Conservation (phyloP, 2,113 vertebrate species). For the Oreocharis arfaki region DNA sequence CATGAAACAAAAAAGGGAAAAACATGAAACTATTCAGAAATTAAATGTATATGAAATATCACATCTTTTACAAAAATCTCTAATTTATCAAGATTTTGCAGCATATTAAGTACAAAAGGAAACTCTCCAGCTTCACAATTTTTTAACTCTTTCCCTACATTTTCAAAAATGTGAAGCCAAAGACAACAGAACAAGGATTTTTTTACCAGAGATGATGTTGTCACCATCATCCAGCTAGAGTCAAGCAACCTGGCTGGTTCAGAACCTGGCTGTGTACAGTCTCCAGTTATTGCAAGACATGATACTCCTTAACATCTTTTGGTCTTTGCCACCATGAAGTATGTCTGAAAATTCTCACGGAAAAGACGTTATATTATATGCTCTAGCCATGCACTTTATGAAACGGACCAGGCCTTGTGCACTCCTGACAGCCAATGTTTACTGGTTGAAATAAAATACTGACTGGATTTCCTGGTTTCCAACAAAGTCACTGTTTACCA, state of each 20-base stretch:
- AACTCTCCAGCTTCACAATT: neutral
- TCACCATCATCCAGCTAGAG: neutral
- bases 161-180: neutral
- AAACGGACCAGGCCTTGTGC: fast-evolving
- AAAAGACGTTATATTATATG: neutral
- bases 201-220: neutral
- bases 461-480: neutral
- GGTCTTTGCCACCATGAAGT: neutral
- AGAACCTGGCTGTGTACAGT: no score
- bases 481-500: neutral
- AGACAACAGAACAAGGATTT: neutral
- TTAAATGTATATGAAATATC: neutral
- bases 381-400: neutral
- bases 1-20: neutral
- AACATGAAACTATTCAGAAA: neutral
- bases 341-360: neutral
- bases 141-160: neutral
- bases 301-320: neutral
- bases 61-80: neutral
- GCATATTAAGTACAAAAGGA: neutral
- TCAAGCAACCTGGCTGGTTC: neutral
- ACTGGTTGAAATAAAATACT: neutral
- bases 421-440: neutral
- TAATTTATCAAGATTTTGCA: neutral
- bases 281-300: fast-evolving